Base-by-base conservation (phyloP, 2,113 vertebrate genomes). In the Illadopsis cleaveri region DNA sequence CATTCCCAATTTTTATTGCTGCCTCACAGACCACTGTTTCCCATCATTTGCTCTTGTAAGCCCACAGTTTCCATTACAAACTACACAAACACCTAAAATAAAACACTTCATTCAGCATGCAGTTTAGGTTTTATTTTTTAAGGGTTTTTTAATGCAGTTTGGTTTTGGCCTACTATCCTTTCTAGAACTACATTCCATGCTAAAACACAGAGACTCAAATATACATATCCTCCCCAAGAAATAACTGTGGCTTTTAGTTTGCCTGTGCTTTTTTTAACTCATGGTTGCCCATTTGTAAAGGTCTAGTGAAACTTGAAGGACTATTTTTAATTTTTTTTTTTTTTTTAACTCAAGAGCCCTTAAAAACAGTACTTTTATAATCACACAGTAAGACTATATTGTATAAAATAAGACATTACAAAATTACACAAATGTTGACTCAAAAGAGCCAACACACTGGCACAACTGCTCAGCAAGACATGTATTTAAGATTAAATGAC, bases 1-100 rank as follows among this genome's bases (percentile, higher is more conserved):
- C 90, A 96, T 97, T 97, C 96, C 93, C 31, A 68, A 96, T 96
- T 96, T 93, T 94, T 97, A 96, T 61, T 93, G 90, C 94, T 56
- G 79, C 89, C 80, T 88, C 65, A 33, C 76, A 91, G 58, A 92
- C 47, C 85, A 77, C 90, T 51, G 50, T 90, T 96, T 96, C 94
- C 88, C 96, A 94, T 68, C 76, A 42, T 45, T 89, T 92, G n/a
- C 76, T 84, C 76, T 10, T 75, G 71, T 48, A 92, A 84, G 40
- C 21, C 82, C 45, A 14, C 2, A 70, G 66, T 86, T 94, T 53
- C 88, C 93, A 68, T 68, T 89, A 56, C 28, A 78, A 80, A 79
- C 35, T 57, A 60, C 37, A 94, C n/a, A 89, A 81, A 48, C 25
- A 40, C 27, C 27, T 90, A 73, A 82, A 95, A 69, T 61, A 93